Conservation (phyloP, 2,797 vertebrate species). For the Oreortyx pictus region DNA sequence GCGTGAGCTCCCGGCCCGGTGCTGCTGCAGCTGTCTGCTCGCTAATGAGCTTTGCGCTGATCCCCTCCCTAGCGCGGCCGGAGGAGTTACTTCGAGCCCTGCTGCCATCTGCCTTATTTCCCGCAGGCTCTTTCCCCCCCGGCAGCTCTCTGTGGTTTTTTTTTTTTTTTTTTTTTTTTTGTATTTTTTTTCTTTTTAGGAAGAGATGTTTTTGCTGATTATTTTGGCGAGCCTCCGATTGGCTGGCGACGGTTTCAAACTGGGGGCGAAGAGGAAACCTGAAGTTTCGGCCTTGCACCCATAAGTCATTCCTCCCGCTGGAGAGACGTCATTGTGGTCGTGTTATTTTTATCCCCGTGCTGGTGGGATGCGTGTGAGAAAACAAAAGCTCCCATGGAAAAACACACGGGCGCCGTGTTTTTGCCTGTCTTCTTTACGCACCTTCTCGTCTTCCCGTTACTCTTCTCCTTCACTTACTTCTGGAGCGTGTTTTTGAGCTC, state of each 20-base stretch:
- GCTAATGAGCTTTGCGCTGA: slow-evolving; percentile 69
- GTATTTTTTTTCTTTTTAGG: background rate
- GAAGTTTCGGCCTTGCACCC: slow-evolving; percentile 39
- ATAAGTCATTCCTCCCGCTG: slow-evolving; percentile 47
- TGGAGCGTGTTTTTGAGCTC: slow-evolving; percentile 3
- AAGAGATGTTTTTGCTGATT: background rate
- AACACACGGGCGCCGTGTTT: background rate
- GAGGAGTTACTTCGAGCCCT: slow-evolving; percentile 69
- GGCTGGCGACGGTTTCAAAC: slow-evolving; percentile 21
- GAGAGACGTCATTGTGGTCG: slow-evolving; percentile 45
- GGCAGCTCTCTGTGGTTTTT: background rate
- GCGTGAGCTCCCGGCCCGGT: background rate
- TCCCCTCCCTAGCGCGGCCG: slow-evolving; percentile 32
- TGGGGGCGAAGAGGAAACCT: slow-evolving; percentile 48
- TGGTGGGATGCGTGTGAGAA: slow-evolving; percentile 33
- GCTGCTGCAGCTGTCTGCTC: slow-evolving; percentile 58
- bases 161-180: too few relatives aligned
- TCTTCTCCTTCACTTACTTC: background rate
- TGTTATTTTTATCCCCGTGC: slow-evolving; percentile 25
- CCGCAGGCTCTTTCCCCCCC: background rate
- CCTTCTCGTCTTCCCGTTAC: background rate
- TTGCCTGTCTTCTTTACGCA: background rate
- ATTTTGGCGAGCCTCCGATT: slow-evolving; percentile 41
- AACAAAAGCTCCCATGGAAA: slow-evolving; percentile 42
- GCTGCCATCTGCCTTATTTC: slow-evolving; percentile 73